Evolutionary conservation across 2,797 vertebrate species (phyloP).

Genomic region (Epinephelus awoara): DNA sequence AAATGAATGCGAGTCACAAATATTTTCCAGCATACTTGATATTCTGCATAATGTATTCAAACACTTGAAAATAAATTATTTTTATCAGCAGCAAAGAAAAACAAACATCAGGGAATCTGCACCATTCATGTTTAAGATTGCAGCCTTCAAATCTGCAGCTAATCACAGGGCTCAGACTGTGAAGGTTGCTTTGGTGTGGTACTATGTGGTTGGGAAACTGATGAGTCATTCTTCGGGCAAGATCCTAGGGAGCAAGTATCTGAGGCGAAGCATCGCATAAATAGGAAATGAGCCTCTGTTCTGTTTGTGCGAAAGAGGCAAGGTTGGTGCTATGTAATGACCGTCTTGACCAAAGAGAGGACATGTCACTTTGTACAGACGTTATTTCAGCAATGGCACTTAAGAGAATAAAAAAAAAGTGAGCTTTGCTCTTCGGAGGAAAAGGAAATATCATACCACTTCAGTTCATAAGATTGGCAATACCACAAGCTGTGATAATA

Average conservation of each 20-base stretch:
- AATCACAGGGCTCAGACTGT: conserved; percentile 62
- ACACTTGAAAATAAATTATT: conserved; percentile 54
- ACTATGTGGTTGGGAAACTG: conserved; percentile 41
- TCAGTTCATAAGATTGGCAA: conserved; percentile 37
- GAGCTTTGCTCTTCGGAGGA: conserved; percentile 50
- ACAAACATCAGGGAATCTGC: conserved; percentile 62
- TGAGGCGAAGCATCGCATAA: conserved; percentile 53
- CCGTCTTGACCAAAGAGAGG: conserved; percentile 45
- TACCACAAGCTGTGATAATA: conserved; percentile 39
- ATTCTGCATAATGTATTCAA: conserved; percentile 56
- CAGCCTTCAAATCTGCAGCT: conserved; percentile 50
- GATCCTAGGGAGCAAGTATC: conserved; percentile 39
- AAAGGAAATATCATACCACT: conserved; percentile 37
- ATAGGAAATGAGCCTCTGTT: conserved; percentile 57
- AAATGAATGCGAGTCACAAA: conserved; percentile 57
- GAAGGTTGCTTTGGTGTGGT: conserved; percentile 45
- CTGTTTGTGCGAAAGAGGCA: conserved; percentile 36
- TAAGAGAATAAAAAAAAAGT: conserved; percentile 32
- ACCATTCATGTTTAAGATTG: conserved; percentile 50
- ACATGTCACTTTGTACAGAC: conserved; percentile 31
- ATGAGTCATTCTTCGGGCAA: conserved; percentile 66
- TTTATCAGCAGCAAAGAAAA: conserved; percentile 47
- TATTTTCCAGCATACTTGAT: conserved; percentile 57
- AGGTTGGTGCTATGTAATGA: conserved; percentile 47
- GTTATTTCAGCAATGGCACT: conserved; percentile 44